Evolutionary conservation across 2,113 vertebrate species (phyloP).

Genomic region (Notiomystis cincta): DNA sequence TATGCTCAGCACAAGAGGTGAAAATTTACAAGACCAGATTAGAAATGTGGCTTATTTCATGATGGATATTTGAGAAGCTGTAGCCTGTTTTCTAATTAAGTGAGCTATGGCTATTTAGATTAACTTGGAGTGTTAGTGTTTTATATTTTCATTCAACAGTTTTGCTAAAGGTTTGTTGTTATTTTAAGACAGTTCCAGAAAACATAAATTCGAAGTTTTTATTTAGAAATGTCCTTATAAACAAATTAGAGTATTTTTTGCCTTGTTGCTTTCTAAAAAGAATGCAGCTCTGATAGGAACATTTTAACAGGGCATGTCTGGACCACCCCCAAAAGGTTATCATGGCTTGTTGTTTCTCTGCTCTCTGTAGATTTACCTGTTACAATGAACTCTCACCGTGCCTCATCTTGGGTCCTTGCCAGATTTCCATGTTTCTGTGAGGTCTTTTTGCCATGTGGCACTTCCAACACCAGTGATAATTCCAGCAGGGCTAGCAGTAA

Average conservation of each 20-base stretch:
- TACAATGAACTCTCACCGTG: neutral
- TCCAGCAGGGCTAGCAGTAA: neutral
- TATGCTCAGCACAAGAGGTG: accelerated
- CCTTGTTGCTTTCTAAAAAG: neutral
- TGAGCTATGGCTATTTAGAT: neutral
- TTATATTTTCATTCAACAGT: neutral
- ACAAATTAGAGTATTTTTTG: neutral
- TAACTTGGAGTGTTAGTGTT: neutral
- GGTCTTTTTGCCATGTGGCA: neutral
- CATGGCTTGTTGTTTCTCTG: neutral
- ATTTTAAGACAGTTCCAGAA: neutral
- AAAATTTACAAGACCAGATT: neutral
- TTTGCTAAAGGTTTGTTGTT: neutral
- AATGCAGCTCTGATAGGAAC: neutral
- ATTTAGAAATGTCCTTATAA: neutral
- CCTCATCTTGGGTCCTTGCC: neutral
- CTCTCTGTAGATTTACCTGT: neutral
- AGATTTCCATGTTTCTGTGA: neutral
- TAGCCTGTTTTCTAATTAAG: neutral
- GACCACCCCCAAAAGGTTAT: neutral
- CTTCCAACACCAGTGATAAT: neutral
- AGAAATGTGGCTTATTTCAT: neutral
- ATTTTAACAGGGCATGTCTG: neutral
- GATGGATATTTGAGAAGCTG: neutral
- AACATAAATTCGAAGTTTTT: neutral